These are phyloP conservation scores for Scaptodrosophila latifasciaeformis DNA, from an alignment of 2,888 invertebrate species.

Conservation along the genomic window DNA sequence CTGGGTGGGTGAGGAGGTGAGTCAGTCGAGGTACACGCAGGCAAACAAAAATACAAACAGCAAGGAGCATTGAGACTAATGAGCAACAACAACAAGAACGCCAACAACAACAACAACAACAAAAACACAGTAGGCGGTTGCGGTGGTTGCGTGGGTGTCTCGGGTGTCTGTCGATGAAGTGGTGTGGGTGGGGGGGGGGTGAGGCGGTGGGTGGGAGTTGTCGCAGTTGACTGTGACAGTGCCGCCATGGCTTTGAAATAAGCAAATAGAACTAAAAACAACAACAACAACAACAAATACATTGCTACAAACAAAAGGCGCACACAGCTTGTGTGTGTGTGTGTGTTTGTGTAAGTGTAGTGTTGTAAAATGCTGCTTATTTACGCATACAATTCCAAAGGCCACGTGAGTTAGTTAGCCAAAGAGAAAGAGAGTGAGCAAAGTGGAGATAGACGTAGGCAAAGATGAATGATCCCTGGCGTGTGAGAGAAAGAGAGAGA, in stretches of 20 bases:
- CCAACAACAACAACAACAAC: constrained; percentile 19
- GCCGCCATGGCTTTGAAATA: constrained; percentile 37
- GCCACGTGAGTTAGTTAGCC: constrained; percentile 9
- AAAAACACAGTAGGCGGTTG: neutral
- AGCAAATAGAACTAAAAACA: constrained; percentile 42
- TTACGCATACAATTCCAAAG: constrained; percentile 55
- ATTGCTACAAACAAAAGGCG: constrained; percentile 12
- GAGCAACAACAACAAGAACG: constrained; percentile 30
- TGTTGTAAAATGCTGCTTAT: constrained; percentile 58
- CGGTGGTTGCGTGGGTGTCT: neutral
- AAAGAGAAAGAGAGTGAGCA: neutral
- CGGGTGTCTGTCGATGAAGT: too few species aligned
- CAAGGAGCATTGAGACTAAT: constrained; percentile 53
- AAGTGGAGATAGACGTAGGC: too few species aligned
- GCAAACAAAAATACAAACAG: constrained; percentile 12
- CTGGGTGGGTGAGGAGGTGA: too few species aligned
- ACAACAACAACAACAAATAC: constrained; percentile 21
- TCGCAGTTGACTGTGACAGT: neutral
- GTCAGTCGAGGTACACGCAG: constrained; percentile 4
- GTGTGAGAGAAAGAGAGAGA: constrained; percentile 9
- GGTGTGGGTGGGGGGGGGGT: neutral
- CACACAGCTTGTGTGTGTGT: constrained; percentile 14
- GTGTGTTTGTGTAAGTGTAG: constrained; percentile 6
- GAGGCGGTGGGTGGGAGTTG: neutral
- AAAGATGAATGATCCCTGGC: too few species aligned